A percentile compares a stretch with the other conserved stretches of the same genome.
phyloP scores from a whole-genome alignment of 2,888 invertebrate species.

The Frankliniella intonsa region DNA sequence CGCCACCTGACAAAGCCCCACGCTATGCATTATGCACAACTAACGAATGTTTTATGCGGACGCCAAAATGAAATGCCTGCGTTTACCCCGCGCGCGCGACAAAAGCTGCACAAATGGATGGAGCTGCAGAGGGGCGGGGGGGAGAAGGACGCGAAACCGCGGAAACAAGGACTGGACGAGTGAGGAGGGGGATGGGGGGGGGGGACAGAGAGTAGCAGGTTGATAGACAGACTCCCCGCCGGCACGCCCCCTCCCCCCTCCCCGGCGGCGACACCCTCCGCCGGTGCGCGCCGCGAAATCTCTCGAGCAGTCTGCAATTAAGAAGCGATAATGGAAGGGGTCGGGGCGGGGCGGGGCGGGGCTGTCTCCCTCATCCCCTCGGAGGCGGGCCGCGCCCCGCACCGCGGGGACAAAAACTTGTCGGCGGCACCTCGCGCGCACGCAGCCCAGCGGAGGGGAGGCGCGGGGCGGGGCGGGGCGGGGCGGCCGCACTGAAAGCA shows the following conservation, averaged over 20 bases:
- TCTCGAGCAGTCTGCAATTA: slow-evolving; percentile 13
- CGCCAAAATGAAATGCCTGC: slow-evolving; percentile 1
- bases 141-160: background rate
- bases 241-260: background rate
- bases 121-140: background rate
- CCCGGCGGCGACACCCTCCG: background rate
- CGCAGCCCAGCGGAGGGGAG: background rate
- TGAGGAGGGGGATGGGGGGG: background rate
- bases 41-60: background rate
- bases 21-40: background rate
- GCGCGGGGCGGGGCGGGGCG: background rate
- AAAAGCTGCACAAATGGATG: slow-evolving; percentile 15
- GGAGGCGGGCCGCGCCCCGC: too few species aligned
- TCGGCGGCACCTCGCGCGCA: background rate
- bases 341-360: background rate
- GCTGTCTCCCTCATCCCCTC: background rate
- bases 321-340: slow-evolving; percentile 23
- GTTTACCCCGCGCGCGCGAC: background rate
- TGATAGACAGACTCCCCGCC: background rate
- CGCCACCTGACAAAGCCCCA: background rate
- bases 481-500: background rate
- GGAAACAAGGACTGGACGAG: background rate
- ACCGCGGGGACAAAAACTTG: too few species aligned
- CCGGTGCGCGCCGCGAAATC: slow-evolving; percentile 2
- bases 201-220: background rate